Base-by-base conservation (phyloP, 2,888 invertebrate species). In the Cylloceria caligata region DNA sequence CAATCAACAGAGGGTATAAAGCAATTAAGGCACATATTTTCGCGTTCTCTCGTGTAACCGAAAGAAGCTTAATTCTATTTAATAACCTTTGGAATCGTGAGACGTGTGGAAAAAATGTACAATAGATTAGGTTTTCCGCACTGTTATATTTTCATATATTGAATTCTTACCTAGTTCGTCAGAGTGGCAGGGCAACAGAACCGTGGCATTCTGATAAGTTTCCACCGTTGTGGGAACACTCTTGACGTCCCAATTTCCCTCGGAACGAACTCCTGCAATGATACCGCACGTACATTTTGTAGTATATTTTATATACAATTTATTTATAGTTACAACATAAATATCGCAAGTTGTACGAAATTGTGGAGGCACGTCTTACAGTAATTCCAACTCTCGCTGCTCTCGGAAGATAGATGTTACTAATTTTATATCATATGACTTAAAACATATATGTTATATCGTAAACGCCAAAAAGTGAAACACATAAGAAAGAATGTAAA, bases 161-260 rank as follows among this genome's bases (percentile, higher is more conserved):
- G 3, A 71, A 27, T 49, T 91, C 94, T 95, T 94, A 95, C 97
- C 95, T 24, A 93, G 88, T 80, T 94, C 94, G 87, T 96, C 95
- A 84, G 96, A 93, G 90, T 96, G 95, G 90, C 97, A 97, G 0
- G 97, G 97, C 81, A 97, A 93, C 27, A 96, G 90, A 0, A 97
- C 96, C 0, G 96, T 96, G 85, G 96, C 96, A 88, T 97, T 97
- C 91, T 96, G 96, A 84, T 95, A 95, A 3, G 95, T 95, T 92
- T 96, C 96, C 57, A 97, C 95, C 2, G 95, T 95, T 3, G 96
- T 96, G 0, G 96, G 96, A 0, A 95, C 94, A 93, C 96, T 96
- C 91, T 94, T 95, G 89, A 96, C 96, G 57, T 94, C 93, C 93
- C 93, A 93, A 93, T 94, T 94, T 92, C 93, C 93, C 92, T 93